Percentiles rank a stretch among this genome's conserved stretches.
Evolutionary conservation across 2,888 invertebrate genomes (phyloP).

Genomic region (Phortica magna): DNA sequence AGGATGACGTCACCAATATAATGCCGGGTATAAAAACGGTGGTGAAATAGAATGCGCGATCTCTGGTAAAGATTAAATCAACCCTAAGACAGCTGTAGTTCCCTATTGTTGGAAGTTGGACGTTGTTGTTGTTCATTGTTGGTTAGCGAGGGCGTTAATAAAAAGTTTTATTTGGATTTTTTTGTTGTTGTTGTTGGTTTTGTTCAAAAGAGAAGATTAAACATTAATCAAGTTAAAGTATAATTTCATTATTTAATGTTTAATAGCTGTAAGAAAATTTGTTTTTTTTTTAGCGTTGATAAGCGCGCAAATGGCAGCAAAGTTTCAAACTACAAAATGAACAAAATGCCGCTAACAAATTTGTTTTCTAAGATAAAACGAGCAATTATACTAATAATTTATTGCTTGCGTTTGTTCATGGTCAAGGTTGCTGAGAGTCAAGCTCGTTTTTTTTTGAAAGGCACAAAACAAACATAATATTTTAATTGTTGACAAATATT

Average conservation of each 20-base stretch:
- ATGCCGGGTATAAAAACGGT: conserved; percentile 98
- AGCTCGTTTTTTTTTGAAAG: too few species aligned
- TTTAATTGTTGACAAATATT: too few species aligned
- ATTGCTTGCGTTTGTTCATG: too few species aligned
- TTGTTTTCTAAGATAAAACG: too few species aligned
- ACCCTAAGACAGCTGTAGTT: conserved; percentile 98
- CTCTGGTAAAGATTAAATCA: conserved; percentile 95
- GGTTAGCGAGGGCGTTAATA: conserved; percentile 8
- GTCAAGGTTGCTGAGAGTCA: too few species aligned
- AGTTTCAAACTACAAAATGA: neutral
- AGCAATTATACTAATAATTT: too few species aligned
- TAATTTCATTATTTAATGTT: neutral
- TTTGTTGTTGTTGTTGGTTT: neutral
- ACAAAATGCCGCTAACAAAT: too few species aligned
- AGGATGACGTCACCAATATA: conserved; percentile 96
- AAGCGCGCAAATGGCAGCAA: neutral
- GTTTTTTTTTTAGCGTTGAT: neutral
- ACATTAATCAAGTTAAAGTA: neutral
- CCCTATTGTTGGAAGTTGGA: conserved; percentile 80
- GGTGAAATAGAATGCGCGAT: conserved; percentile 97
- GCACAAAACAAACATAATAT: too few species aligned
- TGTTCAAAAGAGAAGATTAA: conserved; percentile 2
- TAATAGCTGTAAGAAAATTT: neutral
- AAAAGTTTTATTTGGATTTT: conserved; percentile 44
- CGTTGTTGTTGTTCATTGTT: conserved; percentile 3